Conservation (phyloP, 2,797 vertebrate species). For the Phoxinus dragarum region DNA sequence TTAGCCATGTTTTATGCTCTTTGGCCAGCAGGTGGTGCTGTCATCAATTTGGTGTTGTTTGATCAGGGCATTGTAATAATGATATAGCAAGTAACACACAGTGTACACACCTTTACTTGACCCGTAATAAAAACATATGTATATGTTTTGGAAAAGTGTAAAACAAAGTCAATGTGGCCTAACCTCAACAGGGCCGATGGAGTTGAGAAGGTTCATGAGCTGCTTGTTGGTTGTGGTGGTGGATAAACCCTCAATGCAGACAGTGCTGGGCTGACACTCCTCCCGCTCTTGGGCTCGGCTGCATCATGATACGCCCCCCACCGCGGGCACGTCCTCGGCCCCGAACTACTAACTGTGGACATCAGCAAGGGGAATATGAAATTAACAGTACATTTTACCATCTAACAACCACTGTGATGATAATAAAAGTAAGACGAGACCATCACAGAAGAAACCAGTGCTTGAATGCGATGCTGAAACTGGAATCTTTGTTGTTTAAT, state of each 20-base stretch:
- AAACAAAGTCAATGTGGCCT: conserved; percentile 49
- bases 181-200: conserved; percentile 97
- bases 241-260: conserved; percentile 96
- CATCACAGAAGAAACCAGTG: neutral
- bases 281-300: conserved; percentile 79
- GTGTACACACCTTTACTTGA: neutral
- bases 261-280: conserved; percentile 84
- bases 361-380: neutral
- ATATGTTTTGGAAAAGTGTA: neutral
- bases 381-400: neutral
- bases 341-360: conserved; percentile 86
- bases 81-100: neutral
- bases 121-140: neutral
- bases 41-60: neutral
- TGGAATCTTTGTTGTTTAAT: neutral
- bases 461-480: neutral
- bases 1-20: neutral
- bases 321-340: conserved; percentile 86
- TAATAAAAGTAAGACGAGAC: neutral
- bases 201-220: conserved; percentile 92
- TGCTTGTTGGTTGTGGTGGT: conserved; percentile 93
- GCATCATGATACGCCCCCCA: conserved; percentile 76
- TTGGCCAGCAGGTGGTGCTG: neutral
- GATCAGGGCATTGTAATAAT: neutral
- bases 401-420: neutral